These are phyloP conservation scores for Alloplasta piceator DNA, from an alignment of 2,888 invertebrate species.

Conservation along the genomic window DNA sequence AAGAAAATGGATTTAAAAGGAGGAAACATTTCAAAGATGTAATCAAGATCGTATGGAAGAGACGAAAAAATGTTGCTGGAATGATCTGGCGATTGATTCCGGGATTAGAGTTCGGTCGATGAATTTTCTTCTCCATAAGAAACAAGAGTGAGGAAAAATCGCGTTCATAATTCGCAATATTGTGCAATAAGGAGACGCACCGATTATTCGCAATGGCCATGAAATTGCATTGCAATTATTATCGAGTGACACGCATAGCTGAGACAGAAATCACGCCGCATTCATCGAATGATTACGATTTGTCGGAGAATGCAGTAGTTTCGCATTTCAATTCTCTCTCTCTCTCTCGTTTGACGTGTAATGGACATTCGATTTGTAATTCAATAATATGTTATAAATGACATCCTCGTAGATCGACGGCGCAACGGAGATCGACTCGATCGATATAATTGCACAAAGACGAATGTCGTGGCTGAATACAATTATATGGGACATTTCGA, in stretches of 20 bases:
- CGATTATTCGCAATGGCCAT: background rate
- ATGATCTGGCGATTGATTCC: too few species aligned
- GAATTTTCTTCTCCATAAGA: too few species aligned
- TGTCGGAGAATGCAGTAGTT: background rate
- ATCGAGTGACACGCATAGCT: slow-evolving; percentile 9
- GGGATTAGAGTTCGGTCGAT: too few species aligned
- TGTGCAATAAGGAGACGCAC: slow-evolving; percentile 44
- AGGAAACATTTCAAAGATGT: too few species aligned
- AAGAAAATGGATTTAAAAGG: too few species aligned
- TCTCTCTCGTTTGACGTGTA: slow-evolving; percentile 13
- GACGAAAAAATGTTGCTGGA: too few species aligned
- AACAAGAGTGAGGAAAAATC: background rate
- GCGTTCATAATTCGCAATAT: slow-evolving; percentile 51
- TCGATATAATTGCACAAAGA: background rate
- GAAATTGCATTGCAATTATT: slow-evolving; percentile 3
- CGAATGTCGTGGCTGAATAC: too few species aligned
- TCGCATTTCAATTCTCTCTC: slow-evolving; percentile 26
- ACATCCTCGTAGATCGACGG: background rate
- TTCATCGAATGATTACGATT: background rate
- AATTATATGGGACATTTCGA: too few species aligned
- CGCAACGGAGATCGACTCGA: slow-evolving; percentile 8
- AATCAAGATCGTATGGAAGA: too few species aligned
- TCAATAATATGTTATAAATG: background rate
- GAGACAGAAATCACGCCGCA: too few species aligned
- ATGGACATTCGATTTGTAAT: slow-evolving; percentile 28